phyloP scores from a whole-genome alignment of 2,113 vertebrate genomes.

The Lepus americanus region DNA sequence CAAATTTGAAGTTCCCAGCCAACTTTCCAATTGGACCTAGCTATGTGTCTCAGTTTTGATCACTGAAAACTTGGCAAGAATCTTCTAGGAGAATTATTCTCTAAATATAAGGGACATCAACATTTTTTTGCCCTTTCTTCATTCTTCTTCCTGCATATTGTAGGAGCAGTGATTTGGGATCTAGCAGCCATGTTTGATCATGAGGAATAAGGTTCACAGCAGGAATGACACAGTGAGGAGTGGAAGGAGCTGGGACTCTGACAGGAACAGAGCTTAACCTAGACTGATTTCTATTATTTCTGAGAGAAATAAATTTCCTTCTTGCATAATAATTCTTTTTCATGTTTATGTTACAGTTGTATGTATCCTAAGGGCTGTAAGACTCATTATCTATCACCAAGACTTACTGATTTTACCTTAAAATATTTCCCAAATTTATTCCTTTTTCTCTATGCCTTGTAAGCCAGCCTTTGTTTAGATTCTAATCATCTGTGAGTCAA shows the following conservation, averaged over 20 bases:
- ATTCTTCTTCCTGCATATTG: background rate
- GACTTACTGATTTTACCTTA: constrained; percentile 62
- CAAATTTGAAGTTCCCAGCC: constrained; percentile 13
- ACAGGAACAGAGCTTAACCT: background rate
- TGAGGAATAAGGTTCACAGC: background rate
- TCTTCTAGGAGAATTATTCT: background rate
- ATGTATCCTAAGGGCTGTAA: constrained; percentile 10
- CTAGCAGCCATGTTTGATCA: background rate
- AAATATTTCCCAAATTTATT: constrained; percentile 16
- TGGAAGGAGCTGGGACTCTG: background rate
- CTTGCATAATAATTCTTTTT: constrained; percentile 2
- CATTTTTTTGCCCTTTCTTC: background rate
- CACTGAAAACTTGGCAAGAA: background rate
- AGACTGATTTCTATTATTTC: background rate
- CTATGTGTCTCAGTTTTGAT: background rate
- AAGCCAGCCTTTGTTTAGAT: background rate
- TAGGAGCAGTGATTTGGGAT: background rate
- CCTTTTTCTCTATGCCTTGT: background rate
- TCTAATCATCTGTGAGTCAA: background rate
- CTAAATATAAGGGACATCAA: background rate
- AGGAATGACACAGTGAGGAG: background rate
- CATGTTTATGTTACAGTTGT: constrained; percentile 40
- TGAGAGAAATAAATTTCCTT: background rate
- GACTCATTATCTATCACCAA: constrained; percentile 46
- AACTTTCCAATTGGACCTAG: background rate